A percentile compares a stretch with the other conserved stretches of the same genome.
These are phyloP conservation scores for Drosophila teissieri DNA, from an alignment of 1,140 invertebrate species.

Conservation along the genomic window DNA sequence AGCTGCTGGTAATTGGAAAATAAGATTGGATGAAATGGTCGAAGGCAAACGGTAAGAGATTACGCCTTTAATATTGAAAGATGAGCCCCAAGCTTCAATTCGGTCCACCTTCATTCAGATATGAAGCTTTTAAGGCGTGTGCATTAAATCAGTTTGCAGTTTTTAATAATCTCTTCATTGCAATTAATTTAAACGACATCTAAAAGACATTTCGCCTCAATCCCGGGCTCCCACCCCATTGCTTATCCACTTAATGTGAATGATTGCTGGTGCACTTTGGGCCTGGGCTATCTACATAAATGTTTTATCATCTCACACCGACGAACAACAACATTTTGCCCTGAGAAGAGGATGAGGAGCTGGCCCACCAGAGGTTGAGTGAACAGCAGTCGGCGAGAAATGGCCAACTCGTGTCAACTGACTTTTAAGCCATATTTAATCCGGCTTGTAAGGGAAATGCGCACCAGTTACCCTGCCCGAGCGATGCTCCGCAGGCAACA, in stretches of 20 bases:
- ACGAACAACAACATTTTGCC: constrained; percentile 45
- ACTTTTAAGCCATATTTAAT: constrained; percentile 82
- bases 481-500: constrained; percentile 16
- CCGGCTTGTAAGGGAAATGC: constrained; percentile 71
- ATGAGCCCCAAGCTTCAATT: constrained; percentile 2
- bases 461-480: constrained; percentile 42
- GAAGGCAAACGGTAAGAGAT: constrained; percentile 6
- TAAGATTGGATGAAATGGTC: constrained; percentile 23
- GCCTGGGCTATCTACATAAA: constrained; percentile 69
- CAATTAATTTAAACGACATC: constrained; percentile 78
- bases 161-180: constrained; percentile 35
- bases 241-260: constrained; percentile 70
- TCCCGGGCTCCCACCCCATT: not conserved
- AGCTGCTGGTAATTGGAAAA: constrained; percentile 41
- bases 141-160: constrained; percentile 30
- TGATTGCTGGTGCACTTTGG: constrained; percentile 57
- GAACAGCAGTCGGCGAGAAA: constrained; percentile 60
- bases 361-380: constrained; percentile 10
- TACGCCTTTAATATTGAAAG: not conserved
- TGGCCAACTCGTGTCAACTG: constrained; percentile 80
- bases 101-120: not conserved
- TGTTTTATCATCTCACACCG: constrained; percentile 80
- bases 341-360: constrained; percentile 16
- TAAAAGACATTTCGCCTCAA: constrained; percentile 64
- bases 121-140: constrained; percentile 5